Conservation (phyloP, 2,113 vertebrate species). For the Sminthopsis crassicaudata region DNA sequence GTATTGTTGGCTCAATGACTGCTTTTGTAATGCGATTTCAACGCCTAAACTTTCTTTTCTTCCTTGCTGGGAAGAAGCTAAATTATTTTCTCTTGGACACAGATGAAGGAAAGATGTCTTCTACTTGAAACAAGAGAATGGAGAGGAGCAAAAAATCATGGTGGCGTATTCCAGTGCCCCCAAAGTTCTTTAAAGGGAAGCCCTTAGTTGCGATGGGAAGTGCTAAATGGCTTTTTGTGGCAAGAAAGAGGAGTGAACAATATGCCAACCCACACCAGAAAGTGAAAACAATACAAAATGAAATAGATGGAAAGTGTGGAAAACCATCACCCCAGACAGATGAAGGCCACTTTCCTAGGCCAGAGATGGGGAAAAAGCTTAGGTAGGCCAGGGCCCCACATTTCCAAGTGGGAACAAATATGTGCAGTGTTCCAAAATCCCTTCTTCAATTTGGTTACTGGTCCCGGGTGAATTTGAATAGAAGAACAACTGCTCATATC, state of each 20-base stretch:
- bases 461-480: neutral
- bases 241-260: neutral
- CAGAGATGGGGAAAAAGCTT: neutral
- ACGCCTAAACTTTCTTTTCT: too few species aligned
- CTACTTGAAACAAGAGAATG: conserved; percentile 20
- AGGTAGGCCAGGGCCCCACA: neutral
- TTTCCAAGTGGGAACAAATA: neutral
- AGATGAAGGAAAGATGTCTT: conserved; percentile 37
- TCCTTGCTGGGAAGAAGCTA: neutral
- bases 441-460: neutral
- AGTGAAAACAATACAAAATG: conserved; percentile 20
- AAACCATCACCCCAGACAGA: neutral
- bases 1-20: neutral
- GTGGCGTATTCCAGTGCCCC: conserved; percentile 40
- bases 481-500: neutral
- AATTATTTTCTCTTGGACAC: conserved; percentile 19
- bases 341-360: neutral
- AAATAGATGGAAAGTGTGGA: neutral
- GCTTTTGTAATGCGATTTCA: conserved; percentile 16
- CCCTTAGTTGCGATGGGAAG: conserved; percentile 3
- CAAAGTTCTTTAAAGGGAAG: conserved; percentile 24
- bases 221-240: conserved; percentile 28
- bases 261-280: conserved; percentile 5
- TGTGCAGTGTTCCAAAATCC: neutral
- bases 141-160: conserved; percentile 1